Evolutionary conservation across 2,888 invertebrate species (phyloP), one percentile per base, ranked within the genome.

Genomic region (Eristalis tenax): DNA sequence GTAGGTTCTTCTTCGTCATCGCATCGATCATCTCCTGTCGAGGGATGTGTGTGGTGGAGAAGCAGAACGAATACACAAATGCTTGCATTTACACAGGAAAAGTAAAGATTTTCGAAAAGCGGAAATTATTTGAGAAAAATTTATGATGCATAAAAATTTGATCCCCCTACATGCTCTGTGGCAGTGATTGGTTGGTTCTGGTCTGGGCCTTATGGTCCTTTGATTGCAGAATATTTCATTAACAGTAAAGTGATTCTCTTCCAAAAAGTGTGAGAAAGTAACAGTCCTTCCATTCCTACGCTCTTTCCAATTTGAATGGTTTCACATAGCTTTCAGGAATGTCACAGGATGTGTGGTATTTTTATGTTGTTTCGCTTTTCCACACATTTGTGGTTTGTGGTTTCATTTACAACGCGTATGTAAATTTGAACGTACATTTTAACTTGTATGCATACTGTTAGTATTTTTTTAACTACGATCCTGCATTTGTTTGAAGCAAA

Each of bases 1-100:
- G 83, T 79, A 87, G 87, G 87, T 83, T 83, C 79, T 28, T n/a
- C n/a, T 26, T 26, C 61, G 15, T 10, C 15, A 50, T 73, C 63
- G 59, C 50, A 68, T 82, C 59, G 71, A 81, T 82, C 76, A 82
- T 76, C 69, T 59, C 40, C 43, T 63, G 61, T 65, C 57, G 13
- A 18, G 63, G 50, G 59, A 59, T 26, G 59, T 22, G 11, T 32
- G 32, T 32, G 8, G 4, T 18, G 10, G 57, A 22, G 57, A 11
- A n/a, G n/a, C n/a, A 22, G 23, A 57, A 3, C 2, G 11, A 13
- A 57, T 4, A 10, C 11, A 57, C 11, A 22, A 23, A 23, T 22
- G 10, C 10, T 57, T 22, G 26, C 35, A 18, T 64, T 18, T 13
- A 22, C 8, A 23, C 61, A n/a, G 63, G 2, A 26, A 38, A 35